These are phyloP conservation scores for Notocelia uddmanniana DNA, from an alignment of 2,888 invertebrate species.

Conservation along the genomic window DNA sequence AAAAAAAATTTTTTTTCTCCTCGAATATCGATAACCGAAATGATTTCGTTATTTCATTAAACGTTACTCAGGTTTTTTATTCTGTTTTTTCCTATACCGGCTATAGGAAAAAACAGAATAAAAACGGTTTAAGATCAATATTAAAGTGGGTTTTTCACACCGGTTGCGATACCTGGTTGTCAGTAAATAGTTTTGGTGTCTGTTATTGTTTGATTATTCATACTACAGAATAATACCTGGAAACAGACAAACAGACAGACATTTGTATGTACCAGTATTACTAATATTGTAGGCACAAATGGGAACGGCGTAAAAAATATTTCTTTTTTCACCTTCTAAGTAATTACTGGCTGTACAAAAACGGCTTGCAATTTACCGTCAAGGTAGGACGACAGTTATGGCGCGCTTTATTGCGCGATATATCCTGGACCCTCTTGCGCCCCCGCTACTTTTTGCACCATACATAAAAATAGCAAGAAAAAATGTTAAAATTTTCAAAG, in stretches of 20 bases:
- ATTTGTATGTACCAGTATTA: not conserved
- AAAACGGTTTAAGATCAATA: too few species aligned
- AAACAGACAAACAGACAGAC: not conserved
- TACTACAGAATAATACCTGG: not conserved
- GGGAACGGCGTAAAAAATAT: not conserved
- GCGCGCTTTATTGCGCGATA: slow-evolving; percentile 79
- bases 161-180: too few species aligned
- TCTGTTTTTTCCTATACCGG: too few species aligned
- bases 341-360: slow-evolving; percentile 35
- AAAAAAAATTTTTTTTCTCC: too few species aligned
- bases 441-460: slow-evolving; percentile 62
- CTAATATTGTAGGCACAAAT: too few species aligned
- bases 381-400: slow-evolving; percentile 63
- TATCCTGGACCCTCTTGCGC: slow-evolving; percentile 64
- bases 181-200: too few species aligned
- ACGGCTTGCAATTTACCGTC: slow-evolving; percentile 67
- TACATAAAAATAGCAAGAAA: slow-evolving; percentile 65
- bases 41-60: too few species aligned
- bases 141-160: too few species aligned
- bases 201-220: too few species aligned
- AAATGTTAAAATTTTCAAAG: not conserved
- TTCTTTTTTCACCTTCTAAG: slow-evolving; percentile 18
- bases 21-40: too few species aligned
- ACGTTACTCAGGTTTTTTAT: too few species aligned
- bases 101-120: too few species aligned